Percentiles rank a stretch among this genome's conserved stretches.
Evolutionary conservation across 2,113 vertebrate species (phyloP).

Genomic region (Tylochromis polylepis): DNA sequence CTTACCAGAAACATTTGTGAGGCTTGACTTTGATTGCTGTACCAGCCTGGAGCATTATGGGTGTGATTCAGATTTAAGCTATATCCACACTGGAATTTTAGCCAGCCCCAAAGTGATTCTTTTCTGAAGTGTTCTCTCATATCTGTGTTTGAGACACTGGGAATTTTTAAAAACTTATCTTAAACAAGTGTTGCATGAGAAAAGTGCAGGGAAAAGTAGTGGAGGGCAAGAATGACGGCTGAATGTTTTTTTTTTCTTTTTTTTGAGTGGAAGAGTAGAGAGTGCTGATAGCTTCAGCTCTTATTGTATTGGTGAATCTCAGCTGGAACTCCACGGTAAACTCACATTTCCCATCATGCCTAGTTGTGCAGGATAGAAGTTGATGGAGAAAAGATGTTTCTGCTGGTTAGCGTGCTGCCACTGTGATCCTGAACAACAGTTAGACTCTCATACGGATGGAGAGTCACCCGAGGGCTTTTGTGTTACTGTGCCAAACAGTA

Average conservation of each 20-base stretch:
- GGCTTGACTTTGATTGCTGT: neutral
- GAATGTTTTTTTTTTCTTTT: too few relatives aligned
- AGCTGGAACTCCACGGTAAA: neutral
- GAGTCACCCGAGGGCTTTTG: neutral
- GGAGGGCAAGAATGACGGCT: neutral
- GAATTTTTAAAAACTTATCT: neutral
- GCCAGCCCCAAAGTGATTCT: neutral
- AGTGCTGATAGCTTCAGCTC: neutral
- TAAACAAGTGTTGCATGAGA: neutral
- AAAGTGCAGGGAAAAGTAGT: neutral
- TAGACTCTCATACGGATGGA: neutral
- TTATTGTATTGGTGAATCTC: neutral
- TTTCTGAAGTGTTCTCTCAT: neutral
- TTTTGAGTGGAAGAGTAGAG: too few relatives aligned
- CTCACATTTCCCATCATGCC: neutral
- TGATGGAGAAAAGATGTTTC: neutral
- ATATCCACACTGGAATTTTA: neutral
- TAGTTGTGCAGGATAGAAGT: neutral
- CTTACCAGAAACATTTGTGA: neutral
- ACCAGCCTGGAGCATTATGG: neutral
- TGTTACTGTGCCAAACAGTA: neutral
- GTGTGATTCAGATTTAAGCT: neutral
- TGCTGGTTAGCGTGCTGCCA: neutral
- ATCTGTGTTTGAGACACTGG: neutral
- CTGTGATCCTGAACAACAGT: neutral